Evolutionary conservation across 2,797 vertebrate species (phyloP).

Genomic region (Pangasius macronema): DNA sequence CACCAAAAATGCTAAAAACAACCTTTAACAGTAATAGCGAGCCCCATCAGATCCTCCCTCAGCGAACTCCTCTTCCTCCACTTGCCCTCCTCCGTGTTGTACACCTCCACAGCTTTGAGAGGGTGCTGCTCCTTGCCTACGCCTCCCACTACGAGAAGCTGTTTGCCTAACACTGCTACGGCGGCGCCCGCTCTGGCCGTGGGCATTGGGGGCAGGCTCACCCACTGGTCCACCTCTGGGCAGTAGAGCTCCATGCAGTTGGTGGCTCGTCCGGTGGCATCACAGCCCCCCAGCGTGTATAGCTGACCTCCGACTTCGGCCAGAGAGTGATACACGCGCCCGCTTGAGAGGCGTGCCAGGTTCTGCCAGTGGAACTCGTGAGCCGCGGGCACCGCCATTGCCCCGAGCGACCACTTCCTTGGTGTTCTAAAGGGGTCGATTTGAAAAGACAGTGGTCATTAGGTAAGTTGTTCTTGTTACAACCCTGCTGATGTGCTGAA

Average conservation of each 20-base stretch:
- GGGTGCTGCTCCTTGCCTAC: slow-evolving; percentile 88
- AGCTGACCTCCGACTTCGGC: slow-evolving; percentile 89
- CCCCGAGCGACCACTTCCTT: slow-evolving; percentile 7
- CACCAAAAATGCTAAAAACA: slow-evolving; percentile 45
- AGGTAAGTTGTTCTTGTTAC: background rate
- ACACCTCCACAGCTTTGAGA: slow-evolving; percentile 91
- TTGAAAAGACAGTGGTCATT: background rate
- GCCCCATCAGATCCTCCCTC: slow-evolving; percentile 90
- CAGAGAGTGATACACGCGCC: slow-evolving; percentile 89
- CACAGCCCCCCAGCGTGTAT: slow-evolving; percentile 91
- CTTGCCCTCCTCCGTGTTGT: slow-evolving; percentile 89
- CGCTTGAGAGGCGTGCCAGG: slow-evolving; percentile 83
- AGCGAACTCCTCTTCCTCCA: slow-evolving; percentile 92
- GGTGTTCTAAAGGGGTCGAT: background rate
- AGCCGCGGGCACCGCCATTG: slow-evolving; percentile 83
- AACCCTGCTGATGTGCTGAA: background rate
- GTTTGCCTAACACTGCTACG: slow-evolving; percentile 84
- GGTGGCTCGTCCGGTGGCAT: slow-evolving; percentile 84
- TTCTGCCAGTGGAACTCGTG: slow-evolving; percentile 94
- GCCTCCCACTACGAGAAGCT: slow-evolving; percentile 92
- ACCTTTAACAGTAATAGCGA: slow-evolving; percentile 91
- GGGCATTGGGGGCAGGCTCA: slow-evolving; percentile 84
- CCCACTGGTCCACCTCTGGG: slow-evolving; percentile 92
- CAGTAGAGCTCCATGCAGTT: slow-evolving; percentile 87
- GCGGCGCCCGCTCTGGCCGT: slow-evolving; percentile 89